Percentiles rank a stretch among this genome's conserved stretches.
These are phyloP conservation scores for Lycaena phlaeas DNA, from an alignment of 2,888 invertebrate species.

Conservation along the genomic window DNA sequence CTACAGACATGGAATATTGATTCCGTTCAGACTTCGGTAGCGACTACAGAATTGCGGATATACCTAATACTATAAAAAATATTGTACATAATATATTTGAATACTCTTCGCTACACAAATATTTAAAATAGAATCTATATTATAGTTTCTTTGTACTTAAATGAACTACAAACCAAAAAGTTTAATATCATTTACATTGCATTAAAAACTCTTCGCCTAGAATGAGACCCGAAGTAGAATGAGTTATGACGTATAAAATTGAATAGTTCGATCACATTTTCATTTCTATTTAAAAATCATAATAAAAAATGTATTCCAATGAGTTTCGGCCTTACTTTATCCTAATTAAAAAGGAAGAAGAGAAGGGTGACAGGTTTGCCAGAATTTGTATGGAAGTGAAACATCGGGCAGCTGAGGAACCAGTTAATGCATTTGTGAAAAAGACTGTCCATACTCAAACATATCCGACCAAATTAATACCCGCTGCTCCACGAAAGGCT, in stretches of 20 bases:
- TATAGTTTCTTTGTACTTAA: no score
- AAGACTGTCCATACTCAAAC: slow-evolving; percentile 50
- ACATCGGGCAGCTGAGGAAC: slow-evolving; percentile 30
- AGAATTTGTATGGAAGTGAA: slow-evolving; percentile 58
- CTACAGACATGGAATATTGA: no score
- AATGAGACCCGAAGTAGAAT: no score
- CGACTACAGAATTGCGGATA: no score
- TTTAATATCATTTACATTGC: no score
- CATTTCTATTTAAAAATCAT: slow-evolving; percentile 12
- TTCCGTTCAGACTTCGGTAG: no score
- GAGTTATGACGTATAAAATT: not conserved
- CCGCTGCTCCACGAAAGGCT: slow-evolving; percentile 48
- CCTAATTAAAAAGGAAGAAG: slow-evolving; percentile 52
- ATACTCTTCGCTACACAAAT: no score
- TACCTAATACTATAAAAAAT: no score
- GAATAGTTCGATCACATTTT: slow-evolving; percentile 7
- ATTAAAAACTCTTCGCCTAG: not conserved
- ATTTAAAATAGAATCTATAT: no score
- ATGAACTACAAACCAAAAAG: no score
- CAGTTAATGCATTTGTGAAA: slow-evolving; percentile 47
- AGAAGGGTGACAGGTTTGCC: slow-evolving; percentile 55
- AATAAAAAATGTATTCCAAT: slow-evolving; percentile 42
- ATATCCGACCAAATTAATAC: slow-evolving; percentile 46
- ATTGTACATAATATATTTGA: no score
- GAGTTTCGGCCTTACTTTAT: slow-evolving; percentile 55